A percentile compares a stretch with the other conserved stretches of the same genome.
These are phyloP conservation scores for Limonius californicus DNA, from an alignment of 1,140 invertebrate species.

Conservation along the genomic window DNA sequence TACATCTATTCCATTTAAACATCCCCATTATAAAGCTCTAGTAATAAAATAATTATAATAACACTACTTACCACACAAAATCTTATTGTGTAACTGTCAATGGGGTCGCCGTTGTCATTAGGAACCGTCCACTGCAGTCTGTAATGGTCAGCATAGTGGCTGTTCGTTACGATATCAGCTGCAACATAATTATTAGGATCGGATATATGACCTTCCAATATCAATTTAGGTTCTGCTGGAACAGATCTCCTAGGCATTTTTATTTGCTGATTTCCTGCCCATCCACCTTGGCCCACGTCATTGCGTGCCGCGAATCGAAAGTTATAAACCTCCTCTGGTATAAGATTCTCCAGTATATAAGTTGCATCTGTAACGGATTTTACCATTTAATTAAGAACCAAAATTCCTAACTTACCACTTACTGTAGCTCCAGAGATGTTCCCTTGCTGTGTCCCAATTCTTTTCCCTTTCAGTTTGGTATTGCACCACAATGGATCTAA, in stretches of 20 bases:
- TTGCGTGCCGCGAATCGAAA: constrained; percentile 84
- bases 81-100: constrained; percentile 76
- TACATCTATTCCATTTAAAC: too few species aligned
- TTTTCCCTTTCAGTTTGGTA: constrained; percentile 66
- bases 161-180: constrained; percentile 45
- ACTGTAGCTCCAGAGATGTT: constrained; percentile 73
- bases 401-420: constrained; percentile 35
- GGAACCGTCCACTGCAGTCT: constrained; percentile 79
- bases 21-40: too few species aligned
- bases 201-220: constrained; percentile 33
- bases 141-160: constrained; percentile 68
- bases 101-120: constrained; percentile 82
- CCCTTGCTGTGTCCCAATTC: constrained; percentile 63
- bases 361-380: constrained; percentile 49
- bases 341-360: constrained; percentile 77
- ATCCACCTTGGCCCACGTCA: constrained; percentile 75
- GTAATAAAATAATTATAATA: background rate
- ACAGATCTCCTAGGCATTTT: constrained; percentile 54
- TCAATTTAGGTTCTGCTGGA: constrained; percentile 57
- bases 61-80: constrained; percentile 69
- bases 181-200: constrained; percentile 4
- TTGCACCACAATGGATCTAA: constrained; percentile 66
- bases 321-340: constrained; percentile 73
- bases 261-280: constrained; percentile 49
- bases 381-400: background rate